phyloP scores from a whole-genome alignment of 2,113 vertebrate genomes.

The Pollachius pollachius region DNA sequence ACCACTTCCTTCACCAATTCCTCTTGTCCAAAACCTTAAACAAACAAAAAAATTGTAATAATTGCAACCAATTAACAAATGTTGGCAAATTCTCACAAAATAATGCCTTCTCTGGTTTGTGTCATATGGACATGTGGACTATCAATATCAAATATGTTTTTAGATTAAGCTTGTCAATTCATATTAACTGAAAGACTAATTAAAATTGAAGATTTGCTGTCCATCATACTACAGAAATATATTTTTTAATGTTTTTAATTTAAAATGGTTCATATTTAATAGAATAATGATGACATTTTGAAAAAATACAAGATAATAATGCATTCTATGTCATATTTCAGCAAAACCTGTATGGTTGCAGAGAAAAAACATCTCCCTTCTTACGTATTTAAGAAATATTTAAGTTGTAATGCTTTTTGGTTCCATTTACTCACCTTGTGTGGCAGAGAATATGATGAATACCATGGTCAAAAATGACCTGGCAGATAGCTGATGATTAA shows the following conservation, averaged over 20 bases:
- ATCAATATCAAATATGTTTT: background rate
- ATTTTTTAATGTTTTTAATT: too few relatives aligned
- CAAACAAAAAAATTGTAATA: slow-evolving; percentile 3
- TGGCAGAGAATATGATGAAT: slow-evolving; percentile 6
- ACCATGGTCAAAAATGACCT: slow-evolving; percentile 2
- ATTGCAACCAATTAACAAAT: background rate
- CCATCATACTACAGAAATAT: too few relatives aligned
- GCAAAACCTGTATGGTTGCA: background rate
- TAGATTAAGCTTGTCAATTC: background rate
- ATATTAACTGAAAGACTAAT: background rate
- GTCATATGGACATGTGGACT: too few relatives aligned
- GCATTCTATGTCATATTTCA: too few relatives aligned
- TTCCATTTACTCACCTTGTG: slow-evolving; percentile 34
- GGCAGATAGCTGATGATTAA: slow-evolving; percentile 20
- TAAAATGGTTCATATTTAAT: too few relatives aligned
- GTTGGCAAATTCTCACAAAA: background rate
- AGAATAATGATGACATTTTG: too few relatives aligned
- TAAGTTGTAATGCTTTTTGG: background rate
- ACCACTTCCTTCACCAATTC: too few relatives aligned
- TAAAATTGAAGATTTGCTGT: too few relatives aligned
- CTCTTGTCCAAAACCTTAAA: background rate
- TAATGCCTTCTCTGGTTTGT: too few relatives aligned
- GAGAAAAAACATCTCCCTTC: background rate
- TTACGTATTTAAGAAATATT: too few relatives aligned
- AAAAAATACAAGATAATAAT: too few relatives aligned